Percentiles rank a stretch among this genome's conserved stretches.
These are phyloP conservation scores for Corynorhinus townsendii DNA, from an alignment of 2,113 vertebrate genomes.

Conservation along the genomic window DNA sequence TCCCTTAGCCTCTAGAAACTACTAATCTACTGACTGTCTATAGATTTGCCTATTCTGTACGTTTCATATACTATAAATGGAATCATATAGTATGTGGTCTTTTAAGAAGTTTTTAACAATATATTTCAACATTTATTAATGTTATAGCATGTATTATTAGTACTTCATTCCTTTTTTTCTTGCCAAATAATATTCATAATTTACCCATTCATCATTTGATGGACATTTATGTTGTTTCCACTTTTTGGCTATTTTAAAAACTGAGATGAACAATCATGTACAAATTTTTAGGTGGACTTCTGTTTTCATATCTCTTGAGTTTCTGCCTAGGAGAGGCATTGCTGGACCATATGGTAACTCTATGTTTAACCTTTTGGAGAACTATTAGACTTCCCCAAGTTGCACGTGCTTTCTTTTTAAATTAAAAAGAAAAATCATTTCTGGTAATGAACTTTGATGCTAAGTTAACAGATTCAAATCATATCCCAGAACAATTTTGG, in stretches of 20 bases:
- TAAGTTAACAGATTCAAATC: slow-evolving; percentile 25
- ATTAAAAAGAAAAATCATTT: not conserved
- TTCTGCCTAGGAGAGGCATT: not conserved
- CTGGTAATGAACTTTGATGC: slow-evolving; percentile 15
- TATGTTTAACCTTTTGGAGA: not conserved
- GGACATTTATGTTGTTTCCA: not conserved
- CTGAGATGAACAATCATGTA: not conserved
- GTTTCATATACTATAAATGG: not conserved
- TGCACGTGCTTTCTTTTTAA: slow-evolving; percentile 2
- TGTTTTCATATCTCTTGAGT: not conserved
- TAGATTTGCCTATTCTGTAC: not conserved
- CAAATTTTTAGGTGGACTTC: not conserved
- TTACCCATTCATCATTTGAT: not conserved
- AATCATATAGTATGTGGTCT: not conserved
- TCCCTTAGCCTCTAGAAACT: not conserved
- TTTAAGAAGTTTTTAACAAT: not conserved
- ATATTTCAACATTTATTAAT: not conserved
- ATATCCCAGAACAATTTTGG: not conserved
- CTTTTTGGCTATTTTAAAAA: not conserved
- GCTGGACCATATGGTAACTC: not conserved
- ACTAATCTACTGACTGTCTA: not conserved
- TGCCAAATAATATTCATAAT: not conserved
- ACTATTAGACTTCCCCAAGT: not conserved
- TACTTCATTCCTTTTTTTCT: slow-evolving; percentile 18
- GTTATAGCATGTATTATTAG: not conserved